Evolutionary conservation across 1,140 invertebrate genomes (phyloP).

Genomic region (Rhynchophorus ferrugineus): DNA sequence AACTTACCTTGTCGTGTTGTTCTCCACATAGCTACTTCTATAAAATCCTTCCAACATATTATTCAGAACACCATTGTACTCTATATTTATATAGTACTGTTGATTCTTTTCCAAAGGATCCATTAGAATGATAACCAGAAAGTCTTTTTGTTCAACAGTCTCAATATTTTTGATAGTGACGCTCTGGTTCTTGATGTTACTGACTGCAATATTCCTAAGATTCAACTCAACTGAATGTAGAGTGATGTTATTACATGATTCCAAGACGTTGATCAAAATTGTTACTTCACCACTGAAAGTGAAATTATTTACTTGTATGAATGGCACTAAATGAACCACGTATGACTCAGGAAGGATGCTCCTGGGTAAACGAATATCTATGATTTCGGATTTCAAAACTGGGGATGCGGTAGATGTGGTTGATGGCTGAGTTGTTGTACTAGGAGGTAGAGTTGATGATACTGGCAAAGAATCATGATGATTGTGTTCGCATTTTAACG

Average conservation of each 20-base stretch:
- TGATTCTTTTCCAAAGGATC: constrained; percentile 48
- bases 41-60: constrained; percentile 82
- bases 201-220: constrained; percentile 49
- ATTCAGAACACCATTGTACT: constrained; percentile 62
- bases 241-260: constrained; percentile 63
- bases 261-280: constrained; percentile 57
- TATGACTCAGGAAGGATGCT: constrained; percentile 60
- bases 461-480: background rate
- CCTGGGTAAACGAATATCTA: constrained; percentile 58
- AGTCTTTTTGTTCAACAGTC: constrained; percentile 62
- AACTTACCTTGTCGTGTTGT: constrained; percentile 60
- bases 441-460: background rate
- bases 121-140: constrained; percentile 60
- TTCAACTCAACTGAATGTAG: constrained; percentile 65
- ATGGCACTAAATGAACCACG: constrained; percentile 60
- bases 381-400: background rate
- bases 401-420: background rate
- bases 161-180: constrained; percentile 37
- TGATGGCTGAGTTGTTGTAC: background rate
- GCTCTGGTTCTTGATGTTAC: constrained; percentile 28
- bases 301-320: constrained; percentile 65
- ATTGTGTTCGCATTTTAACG: background rate
- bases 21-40: constrained; percentile 69
- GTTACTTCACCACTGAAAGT: constrained; percentile 66
- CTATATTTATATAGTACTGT: constrained; percentile 61